Evolutionary conservation across 2,797 vertebrate species (phyloP).

Genomic region (Threskiornis aethiopicus): DNA sequence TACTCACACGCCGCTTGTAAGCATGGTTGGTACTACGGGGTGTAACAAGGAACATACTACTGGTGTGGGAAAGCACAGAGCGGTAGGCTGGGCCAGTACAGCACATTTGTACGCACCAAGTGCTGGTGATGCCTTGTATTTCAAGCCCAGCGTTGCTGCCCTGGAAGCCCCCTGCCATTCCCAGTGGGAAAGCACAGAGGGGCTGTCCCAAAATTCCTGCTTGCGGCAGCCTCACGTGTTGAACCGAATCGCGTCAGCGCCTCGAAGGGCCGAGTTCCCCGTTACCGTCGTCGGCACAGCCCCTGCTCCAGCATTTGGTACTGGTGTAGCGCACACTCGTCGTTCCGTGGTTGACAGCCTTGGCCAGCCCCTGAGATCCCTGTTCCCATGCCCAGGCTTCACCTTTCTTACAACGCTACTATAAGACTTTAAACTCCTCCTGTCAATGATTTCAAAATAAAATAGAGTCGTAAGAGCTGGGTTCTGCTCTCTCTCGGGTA

Average conservation of each 20-base stretch:
- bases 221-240: background rate
- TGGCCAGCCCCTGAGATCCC: background rate
- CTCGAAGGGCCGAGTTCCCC: background rate
- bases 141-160: background rate
- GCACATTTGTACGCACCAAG: rapidly evolving
- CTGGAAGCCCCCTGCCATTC: background rate
- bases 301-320: background rate
- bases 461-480: background rate
- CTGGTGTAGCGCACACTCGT: background rate
- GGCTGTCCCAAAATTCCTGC: background rate
- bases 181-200: background rate
- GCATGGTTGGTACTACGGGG: background rate
- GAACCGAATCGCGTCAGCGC: background rate
- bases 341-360: background rate
- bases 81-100: rapidly evolving
- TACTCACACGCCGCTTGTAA: background rate
- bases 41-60: background rate
- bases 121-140: background rate
- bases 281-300: rapidly evolving
- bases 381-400: background rate
- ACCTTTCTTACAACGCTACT: background rate
- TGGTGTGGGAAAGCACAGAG: background rate
- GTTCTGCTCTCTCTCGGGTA: background rate
- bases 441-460: background rate
- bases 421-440: background rate